Evolutionary conservation across 1,140 invertebrate genomes (phyloP).

Genomic region (Hyposmocoma kahamanoa): DNA sequence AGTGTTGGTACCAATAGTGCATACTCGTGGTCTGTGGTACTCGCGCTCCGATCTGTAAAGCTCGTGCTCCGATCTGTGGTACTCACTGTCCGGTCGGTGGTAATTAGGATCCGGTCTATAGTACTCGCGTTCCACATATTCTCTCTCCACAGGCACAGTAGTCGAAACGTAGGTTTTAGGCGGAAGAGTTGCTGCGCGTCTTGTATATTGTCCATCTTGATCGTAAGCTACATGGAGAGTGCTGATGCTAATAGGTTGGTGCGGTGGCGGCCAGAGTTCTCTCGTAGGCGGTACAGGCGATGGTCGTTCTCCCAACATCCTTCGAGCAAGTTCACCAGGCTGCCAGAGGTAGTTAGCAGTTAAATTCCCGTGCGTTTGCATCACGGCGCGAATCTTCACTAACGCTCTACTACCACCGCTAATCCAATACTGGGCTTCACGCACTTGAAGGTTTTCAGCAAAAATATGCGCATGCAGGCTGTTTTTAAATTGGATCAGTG

Average conservation of each 20-base stretch:
- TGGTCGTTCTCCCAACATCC: conserved; percentile 59
- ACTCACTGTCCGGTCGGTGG: conserved; percentile 2
- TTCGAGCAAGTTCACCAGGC: conserved; percentile 54
- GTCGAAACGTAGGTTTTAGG: conserved; percentile 36
- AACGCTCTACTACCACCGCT: conserved; percentile 34
- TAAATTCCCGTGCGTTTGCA: conserved; percentile 61
- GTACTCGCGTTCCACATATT: conserved; percentile 15
- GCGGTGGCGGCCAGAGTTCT: conserved; percentile 53
- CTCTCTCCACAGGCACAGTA: conserved; percentile 28
- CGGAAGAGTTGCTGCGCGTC: conserved; percentile 41
- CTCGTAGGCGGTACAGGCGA: conserved; percentile 59
- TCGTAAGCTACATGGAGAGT: conserved; percentile 59
- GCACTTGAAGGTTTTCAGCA: conserved; percentile 56
- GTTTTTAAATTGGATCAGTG: conserved; percentile 54
- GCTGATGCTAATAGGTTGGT: conserved; percentile 56
- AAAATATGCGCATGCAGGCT: conserved; percentile 35
- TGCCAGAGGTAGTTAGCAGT: conserved; percentile 61
- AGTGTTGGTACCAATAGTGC: conserved; percentile 62
- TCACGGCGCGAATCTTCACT: conserved; percentile 48
- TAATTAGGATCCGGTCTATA: conserved; percentile 34
- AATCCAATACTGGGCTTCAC: conserved; percentile 61
- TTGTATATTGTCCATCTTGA: conserved; percentile 41
- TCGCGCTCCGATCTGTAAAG: conserved; percentile 34
- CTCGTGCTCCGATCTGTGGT: conserved; percentile 19
- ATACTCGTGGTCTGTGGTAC: conserved; percentile 29